Evolutionary conservation across 1,140 invertebrate genomes (phyloP).

Genomic region (Pentalonia nigronervosa): DNA sequence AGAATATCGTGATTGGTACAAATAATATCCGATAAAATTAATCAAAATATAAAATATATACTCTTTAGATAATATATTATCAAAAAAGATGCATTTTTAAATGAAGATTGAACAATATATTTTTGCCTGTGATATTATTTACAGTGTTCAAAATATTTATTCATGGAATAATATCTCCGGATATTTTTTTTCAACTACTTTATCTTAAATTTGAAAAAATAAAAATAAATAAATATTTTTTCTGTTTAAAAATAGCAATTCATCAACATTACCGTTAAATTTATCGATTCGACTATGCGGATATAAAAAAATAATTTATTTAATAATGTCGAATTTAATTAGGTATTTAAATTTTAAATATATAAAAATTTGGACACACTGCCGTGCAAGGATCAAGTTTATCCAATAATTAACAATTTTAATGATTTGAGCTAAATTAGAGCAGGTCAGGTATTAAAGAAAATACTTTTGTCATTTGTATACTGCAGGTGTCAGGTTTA

Average conservation of each 20-base stretch:
- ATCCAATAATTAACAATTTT: background rate
- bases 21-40: no score
- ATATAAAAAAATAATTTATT: background rate
- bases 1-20: background rate
- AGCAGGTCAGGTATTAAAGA: background rate
- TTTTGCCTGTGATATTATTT: background rate
- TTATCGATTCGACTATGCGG: background rate
- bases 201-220: background rate
- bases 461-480: background rate
- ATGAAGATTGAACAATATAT: background rate
- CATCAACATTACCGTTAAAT: background rate
- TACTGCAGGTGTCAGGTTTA: background rate
- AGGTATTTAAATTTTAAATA: background rate
- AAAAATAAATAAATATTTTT: background rate
- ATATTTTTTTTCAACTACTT: background rate
- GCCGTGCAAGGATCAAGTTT: background rate
- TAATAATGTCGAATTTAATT: background rate
- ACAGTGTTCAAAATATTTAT: background rate
- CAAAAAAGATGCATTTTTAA: background rate
- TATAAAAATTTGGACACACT: background rate
- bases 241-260: background rate
- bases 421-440: background rate
- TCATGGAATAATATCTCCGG: background rate
- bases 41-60: no score
- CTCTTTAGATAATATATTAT: background rate